Evolutionary conservation across 2,888 invertebrate species (phyloP), one percentile per base, ranked within the genome.

Genomic region (Pasiphila rectangulata): DNA sequence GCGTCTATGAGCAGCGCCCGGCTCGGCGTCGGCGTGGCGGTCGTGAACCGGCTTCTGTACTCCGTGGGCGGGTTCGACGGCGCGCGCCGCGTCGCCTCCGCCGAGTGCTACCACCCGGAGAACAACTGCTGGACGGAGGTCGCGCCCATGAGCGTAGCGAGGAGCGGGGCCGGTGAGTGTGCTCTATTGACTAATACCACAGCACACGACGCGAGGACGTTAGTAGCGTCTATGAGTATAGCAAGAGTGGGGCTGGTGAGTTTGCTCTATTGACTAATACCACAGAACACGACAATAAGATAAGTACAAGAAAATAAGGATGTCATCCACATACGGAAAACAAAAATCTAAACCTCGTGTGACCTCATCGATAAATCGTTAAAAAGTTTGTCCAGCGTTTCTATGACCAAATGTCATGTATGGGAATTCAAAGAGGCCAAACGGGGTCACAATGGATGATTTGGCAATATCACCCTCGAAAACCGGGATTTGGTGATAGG

Each of bases 11-110:
- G 93, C 53, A 90, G 90, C 38, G 93, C 93, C 63, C 91, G 97
- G 38, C 90, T 97, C 53, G 97, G 97, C 66, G 92, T 95, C 67
- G 91, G 97, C 78, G 92, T 93, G 63, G 91, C 93, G 69, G 93
- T 95, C 9, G 93, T 97, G 53, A 91, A 96, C 91, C 90, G 95
- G 46, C 83, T 93, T 73, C 81, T 94, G 54, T 94, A 94, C 80
- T 97, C 97, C 0, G 94, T 96, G 34, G 97, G 97, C 37, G 97
- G 97, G 0, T 97, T 94, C 75, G 96, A 98, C 81, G 97, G 98
- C 15, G 89, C 88, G 9, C 19, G 19, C 19, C 90, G 97, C 20
- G 90, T 96, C 46, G 90, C 90, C 59, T 93, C 94, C 23, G 95
- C 93, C 1, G 98, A 98, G 85, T 95, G 96, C 79, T 98, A 97